A percentile compares a stretch with the other conserved stretches of the same genome.
These are phyloP conservation scores for Sebastolobus altivelis DNA, from an alignment of 2,797 vertebrate genomes.

Conservation along the genomic window DNA sequence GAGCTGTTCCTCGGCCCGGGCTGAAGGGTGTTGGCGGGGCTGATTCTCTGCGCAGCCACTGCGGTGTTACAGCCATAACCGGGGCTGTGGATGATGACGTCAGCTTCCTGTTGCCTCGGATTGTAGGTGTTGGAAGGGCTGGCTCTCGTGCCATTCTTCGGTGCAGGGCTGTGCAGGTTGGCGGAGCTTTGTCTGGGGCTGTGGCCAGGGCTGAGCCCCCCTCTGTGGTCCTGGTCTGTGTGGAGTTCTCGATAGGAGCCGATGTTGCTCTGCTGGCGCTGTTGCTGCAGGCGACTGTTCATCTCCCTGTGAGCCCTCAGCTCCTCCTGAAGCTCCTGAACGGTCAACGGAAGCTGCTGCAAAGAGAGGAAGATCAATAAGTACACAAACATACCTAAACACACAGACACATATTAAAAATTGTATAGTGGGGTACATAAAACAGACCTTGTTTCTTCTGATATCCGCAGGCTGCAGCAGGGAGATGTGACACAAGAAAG, in stretches of 20 bases:
- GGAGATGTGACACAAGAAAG: slow-evolving; percentile 76
- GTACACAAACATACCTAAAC: neutral
- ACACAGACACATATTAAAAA: slow-evolving; percentile 15
- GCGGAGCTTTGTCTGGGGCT: slow-evolving; percentile 76
- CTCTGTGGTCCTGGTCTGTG: slow-evolving; percentile 72
- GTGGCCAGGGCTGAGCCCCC: slow-evolving; percentile 70
- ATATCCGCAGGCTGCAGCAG: slow-evolving; percentile 91
- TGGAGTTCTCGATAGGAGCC: slow-evolving; percentile 70
- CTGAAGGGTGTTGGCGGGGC: slow-evolving; percentile 72
- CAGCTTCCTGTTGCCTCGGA: slow-evolving; percentile 78
- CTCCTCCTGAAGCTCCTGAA: slow-evolving; percentile 96
- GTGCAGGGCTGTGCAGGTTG: slow-evolving; percentile 71
- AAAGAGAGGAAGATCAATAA: slow-evolving; percentile 34
- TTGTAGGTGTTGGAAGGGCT: slow-evolving; percentile 78
- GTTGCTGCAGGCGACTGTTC: slow-evolving; percentile 91
- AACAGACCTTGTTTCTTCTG: slow-evolving; percentile 93
- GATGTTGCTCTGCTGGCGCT: slow-evolving; percentile 82
- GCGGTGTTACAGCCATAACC: slow-evolving; percentile 68
- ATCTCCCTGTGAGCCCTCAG: slow-evolving; percentile 94
- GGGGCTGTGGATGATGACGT: slow-evolving; percentile 81
- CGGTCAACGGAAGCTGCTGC: slow-evolving; percentile 93
- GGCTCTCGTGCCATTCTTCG: slow-evolving; percentile 69
- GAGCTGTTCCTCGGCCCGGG: slow-evolving; percentile 59
- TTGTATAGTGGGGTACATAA: neutral
- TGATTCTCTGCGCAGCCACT: slow-evolving; percentile 61